These are phyloP conservation scores for Papilio dardanus DNA, from an alignment of 1,140 invertebrate species.

Conservation along the genomic window DNA sequence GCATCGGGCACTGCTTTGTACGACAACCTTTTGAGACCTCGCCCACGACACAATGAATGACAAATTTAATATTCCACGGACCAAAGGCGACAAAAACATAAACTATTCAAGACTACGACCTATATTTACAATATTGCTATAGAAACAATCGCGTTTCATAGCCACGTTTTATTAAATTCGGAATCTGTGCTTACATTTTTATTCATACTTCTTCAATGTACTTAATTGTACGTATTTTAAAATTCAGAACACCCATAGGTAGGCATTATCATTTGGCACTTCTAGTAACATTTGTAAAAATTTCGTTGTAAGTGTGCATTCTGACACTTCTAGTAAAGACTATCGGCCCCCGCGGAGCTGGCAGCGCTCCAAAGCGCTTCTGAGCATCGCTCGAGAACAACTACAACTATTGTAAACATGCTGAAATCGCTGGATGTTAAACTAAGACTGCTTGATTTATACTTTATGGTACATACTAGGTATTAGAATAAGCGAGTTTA, in stretches of 20 bases:
- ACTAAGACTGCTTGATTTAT: background rate
- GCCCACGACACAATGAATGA: background rate
- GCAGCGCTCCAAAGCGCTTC: constrained; percentile 16
- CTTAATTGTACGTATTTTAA: too few relatives aligned
- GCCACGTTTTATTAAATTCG: background rate
- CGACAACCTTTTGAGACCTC: background rate
- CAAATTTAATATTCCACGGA: constrained; percentile 14
- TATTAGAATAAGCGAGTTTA: background rate
- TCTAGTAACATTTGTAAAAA: background rate
- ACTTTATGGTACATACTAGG: background rate
- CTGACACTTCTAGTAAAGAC: background rate
- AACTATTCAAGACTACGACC: constrained; percentile 9
- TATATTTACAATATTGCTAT: background rate
- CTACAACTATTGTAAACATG: constrained; percentile 11
- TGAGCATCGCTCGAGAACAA: background rate
- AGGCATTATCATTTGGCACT: background rate
- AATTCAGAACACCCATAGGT: too few relatives aligned
- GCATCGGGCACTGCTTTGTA: constrained; percentile 4
- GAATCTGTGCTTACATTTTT: background rate
- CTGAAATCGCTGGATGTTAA: constrained; percentile 4
- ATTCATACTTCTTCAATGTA: too few relatives aligned
- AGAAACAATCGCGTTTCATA: background rate
- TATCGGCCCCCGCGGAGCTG: background rate
- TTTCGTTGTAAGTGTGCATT: background rate
- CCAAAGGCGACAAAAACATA: constrained; percentile 2